Percentiles rank a stretch among this genome's conserved stretches.
Conservation (phyloP, 2,113 vertebrate species). For the Nibea coibor region DNA sequence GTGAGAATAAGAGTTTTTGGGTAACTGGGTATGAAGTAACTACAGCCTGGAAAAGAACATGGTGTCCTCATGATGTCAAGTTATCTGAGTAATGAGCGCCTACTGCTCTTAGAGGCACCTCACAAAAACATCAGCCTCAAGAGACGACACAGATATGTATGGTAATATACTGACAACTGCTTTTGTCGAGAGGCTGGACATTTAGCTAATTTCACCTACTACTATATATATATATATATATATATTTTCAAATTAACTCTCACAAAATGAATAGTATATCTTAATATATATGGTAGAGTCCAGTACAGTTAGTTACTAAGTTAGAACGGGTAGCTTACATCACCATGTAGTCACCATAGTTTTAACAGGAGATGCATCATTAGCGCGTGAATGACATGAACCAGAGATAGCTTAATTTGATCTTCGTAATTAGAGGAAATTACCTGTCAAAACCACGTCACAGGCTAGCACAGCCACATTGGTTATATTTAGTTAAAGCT, state of each 20-base stretch:
- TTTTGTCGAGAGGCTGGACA: too few species aligned
- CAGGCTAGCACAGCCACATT: too few species aligned
- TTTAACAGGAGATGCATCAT: neutral
- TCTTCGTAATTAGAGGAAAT: neutral
- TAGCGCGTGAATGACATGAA: neutral
- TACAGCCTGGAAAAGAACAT: neutral
- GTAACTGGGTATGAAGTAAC: neutral
- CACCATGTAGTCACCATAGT: neutral
- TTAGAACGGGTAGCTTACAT: neutral
- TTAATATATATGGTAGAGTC: too few species aligned
- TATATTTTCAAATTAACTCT: too few species aligned
- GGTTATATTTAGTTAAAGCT: neutral
- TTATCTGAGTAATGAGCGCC: neutral
- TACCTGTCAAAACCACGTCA: neutral
- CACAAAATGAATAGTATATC: too few species aligned
- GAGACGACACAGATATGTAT: neutral
- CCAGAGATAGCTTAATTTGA: neutral
- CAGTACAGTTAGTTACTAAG: neutral
- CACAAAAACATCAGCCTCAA: neutral
- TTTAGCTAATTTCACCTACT: too few species aligned
- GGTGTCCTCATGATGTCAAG: neutral
- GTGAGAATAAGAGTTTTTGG: neutral
- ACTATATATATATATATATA: too few species aligned
- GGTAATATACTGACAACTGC: neutral
- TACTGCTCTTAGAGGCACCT: neutral